Percentiles rank a stretch among this genome's conserved stretches.
Evolutionary conservation across 2,888 invertebrate genomes (phyloP).

Genomic region (Globia sparganii): DNA sequence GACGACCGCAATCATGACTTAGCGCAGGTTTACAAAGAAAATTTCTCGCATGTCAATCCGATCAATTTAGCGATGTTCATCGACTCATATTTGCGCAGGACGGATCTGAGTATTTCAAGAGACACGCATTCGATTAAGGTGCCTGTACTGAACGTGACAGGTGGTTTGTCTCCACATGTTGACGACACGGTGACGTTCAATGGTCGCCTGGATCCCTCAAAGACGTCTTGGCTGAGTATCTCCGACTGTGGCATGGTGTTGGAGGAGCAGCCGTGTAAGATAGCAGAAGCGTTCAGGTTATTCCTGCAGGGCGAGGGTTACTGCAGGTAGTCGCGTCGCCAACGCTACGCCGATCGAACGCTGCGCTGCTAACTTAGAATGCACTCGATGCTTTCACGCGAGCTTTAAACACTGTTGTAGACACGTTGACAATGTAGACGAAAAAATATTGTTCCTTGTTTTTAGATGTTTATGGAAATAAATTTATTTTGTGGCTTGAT

Average conservation of each 20-base stretch:
- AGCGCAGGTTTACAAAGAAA: slow-evolving; percentile 97
- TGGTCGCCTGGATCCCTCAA: slow-evolving; percentile 97
- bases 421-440: slow-evolving; percentile 85
- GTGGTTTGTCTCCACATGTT: slow-evolving; percentile 97
- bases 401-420: slow-evolving; percentile 89
- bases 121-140: slow-evolving; percentile 92
- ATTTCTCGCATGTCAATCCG: slow-evolving; percentile 98
- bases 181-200: slow-evolving; percentile 99
- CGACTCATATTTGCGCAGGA: slow-evolving; percentile 97
- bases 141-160: slow-evolving; percentile 98
- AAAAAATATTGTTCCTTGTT: slow-evolving; percentile 85
- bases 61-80: slow-evolving; percentile 98
- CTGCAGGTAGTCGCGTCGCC: slow-evolving; percentile 92
- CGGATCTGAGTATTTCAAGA: slow-evolving; percentile 95
- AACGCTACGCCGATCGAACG: slow-evolving; percentile 69
- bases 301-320: slow-evolving; percentile 99
- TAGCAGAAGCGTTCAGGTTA: slow-evolving; percentile 98
- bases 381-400: slow-evolving; percentile 89
- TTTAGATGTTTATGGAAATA: slow-evolving; percentile 86
- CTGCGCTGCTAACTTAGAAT: slow-evolving; percentile 83
- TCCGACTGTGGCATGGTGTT: slow-evolving; percentile 99
- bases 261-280: slow-evolving; percentile 99
- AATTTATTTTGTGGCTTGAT: slow-evolving; percentile 87
- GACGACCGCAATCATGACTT: slow-evolving; percentile 98
- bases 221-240: slow-evolving; percentile 99